Percentiles rank a stretch among this genome's conserved stretches.
Evolutionary conservation across 1,140 invertebrate species (phyloP).

Genomic region (Apis cerana): DNA sequence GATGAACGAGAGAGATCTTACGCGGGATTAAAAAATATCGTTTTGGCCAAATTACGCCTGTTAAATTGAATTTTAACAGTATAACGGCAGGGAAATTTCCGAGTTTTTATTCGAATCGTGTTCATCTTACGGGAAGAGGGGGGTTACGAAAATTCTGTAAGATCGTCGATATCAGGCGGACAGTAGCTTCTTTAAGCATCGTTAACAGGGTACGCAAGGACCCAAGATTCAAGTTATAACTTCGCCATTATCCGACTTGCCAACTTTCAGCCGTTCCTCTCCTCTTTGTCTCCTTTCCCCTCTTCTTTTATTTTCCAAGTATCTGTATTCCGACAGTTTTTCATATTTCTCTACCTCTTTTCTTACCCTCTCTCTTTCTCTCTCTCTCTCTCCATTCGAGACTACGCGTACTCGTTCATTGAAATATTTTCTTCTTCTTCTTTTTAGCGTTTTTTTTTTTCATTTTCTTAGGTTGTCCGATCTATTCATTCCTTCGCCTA

Average conservation of each 20-base stretch:
- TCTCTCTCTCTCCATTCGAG: neutral
- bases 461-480: neutral
- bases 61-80: too few species aligned
- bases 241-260: slow-evolving; percentile 73
- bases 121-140: too few species aligned
- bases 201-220: slow-evolving; percentile 55
- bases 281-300: neutral
- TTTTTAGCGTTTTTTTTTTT: neutral
- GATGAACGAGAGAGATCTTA: too few species aligned
- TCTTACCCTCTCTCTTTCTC: neutral
- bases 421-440: neutral
- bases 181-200: slow-evolving; percentile 57
- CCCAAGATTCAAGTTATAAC: slow-evolving; percentile 64
- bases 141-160: slow-evolving; percentile 35
- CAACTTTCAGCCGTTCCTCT: slow-evolving; percentile 58
- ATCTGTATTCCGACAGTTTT: neutral
- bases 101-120: too few species aligned
- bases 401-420: slow-evolving; percentile 2
- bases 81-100: too few species aligned
- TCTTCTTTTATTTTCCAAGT: neutral
- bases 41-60: too few species aligned
- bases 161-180: slow-evolving; percentile 2
- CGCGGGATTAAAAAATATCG: too few species aligned
- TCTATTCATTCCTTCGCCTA: slow-evolving; percentile 16
- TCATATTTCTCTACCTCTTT: too few species aligned